A percentile compares a stretch with the other conserved stretches of the same genome.
phyloP scores from a whole-genome alignment of 2,113 vertebrate genomes.

The Oxyruncus cristatus region DNA sequence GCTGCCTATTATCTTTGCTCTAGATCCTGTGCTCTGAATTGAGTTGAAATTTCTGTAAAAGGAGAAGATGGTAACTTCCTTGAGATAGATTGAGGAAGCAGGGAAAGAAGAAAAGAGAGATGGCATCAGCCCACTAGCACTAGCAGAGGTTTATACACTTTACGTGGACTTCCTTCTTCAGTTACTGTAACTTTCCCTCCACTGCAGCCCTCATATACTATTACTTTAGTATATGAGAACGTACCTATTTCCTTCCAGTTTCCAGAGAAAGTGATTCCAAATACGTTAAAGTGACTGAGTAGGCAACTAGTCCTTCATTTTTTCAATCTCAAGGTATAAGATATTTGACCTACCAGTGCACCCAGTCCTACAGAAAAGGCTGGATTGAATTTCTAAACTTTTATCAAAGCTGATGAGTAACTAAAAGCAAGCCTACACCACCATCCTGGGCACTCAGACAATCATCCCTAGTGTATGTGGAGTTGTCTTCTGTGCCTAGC shows the following conservation, averaged over 20 bases:
- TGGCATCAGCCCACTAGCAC: background rate
- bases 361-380: background rate
- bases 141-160: background rate
- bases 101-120: background rate
- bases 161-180: background rate
- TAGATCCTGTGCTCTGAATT: background rate
- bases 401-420: background rate
- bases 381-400: background rate
- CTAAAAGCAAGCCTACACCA: background rate
- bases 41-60: background rate
- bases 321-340: background rate
- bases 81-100: background rate
- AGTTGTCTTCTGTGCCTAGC: background rate
- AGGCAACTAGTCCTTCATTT: background rate
- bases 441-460: background rate
- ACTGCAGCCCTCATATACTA: background rate
- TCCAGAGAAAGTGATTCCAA: background rate
- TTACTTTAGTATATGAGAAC: background rate
- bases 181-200: background rate
- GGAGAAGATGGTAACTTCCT: background rate
- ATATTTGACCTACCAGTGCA: background rate
- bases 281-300: background rate
- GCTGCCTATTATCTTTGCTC: background rate
- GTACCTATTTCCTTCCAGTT: background rate
- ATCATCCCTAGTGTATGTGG: background rate